A percentile compares a stretch with the other conserved stretches of the same genome.
phyloP scores from a whole-genome alignment of 1,140 invertebrate species.

The Belonocnema kinseyi region DNA sequence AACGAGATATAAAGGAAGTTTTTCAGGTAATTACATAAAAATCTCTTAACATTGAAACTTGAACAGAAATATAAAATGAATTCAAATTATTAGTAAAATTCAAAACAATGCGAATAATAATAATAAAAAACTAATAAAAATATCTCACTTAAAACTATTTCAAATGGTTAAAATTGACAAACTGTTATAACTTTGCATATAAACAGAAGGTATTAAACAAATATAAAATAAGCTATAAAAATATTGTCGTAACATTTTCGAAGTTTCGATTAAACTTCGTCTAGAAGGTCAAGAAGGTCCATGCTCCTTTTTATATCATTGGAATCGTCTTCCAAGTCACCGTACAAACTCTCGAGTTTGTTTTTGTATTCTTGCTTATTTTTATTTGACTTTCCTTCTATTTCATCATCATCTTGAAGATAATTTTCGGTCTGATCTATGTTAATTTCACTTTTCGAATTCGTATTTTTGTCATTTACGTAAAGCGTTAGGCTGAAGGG shows the following conservation, averaged over 20 bases:
- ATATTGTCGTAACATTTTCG: no score
- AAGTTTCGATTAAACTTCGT: slow-evolving; percentile 49
- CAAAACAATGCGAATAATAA: no score
- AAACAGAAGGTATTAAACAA: no score
- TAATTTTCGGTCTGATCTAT: slow-evolving; percentile 28
- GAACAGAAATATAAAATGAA: no score
- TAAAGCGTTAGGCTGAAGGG: slow-evolving; percentile 63
- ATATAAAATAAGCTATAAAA: no score
- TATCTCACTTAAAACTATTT: neutral
- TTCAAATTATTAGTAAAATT: no score
- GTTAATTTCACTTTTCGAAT: slow-evolving; percentile 32
- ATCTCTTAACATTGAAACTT: no score
- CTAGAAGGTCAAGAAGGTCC: slow-evolving; percentile 58
- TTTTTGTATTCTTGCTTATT: slow-evolving; percentile 57
- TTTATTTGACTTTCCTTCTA: slow-evolving; percentile 37
- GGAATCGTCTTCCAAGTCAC: slow-evolving; percentile 54
- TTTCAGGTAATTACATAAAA: neutral
- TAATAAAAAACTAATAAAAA: no score
- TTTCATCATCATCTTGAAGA: slow-evolving; percentile 1
- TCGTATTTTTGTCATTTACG: slow-evolving; percentile 43
- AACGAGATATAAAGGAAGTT: neutral
- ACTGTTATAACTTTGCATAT: neutral
- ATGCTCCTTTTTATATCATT: slow-evolving; percentile 47
- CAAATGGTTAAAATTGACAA: neutral
- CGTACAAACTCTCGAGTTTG: slow-evolving; percentile 54